phyloP scores from a whole-genome alignment of 2,888 invertebrate species.

The Ditylenchus weischeri region DNA sequence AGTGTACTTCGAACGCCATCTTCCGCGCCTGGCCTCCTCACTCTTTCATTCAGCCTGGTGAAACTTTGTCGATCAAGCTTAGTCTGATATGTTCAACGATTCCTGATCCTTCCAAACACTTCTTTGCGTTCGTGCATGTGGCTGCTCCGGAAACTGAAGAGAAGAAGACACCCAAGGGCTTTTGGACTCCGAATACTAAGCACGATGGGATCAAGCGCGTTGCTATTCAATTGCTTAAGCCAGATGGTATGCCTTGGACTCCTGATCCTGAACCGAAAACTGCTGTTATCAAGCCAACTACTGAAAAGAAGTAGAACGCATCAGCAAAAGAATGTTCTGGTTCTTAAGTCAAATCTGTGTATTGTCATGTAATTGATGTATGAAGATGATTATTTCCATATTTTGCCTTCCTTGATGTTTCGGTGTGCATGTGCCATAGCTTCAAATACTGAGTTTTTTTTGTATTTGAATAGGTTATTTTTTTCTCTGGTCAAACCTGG shows the following conservation, averaged over 20 bases:
- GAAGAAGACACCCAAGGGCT: neutral
- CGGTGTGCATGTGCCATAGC: too few species aligned
- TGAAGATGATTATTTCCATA: too few species aligned
- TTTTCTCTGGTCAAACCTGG: too few species aligned
- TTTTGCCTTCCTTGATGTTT: too few species aligned
- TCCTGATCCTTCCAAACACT: slow-evolving; percentile 26
- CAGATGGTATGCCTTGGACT: slow-evolving; percentile 1
- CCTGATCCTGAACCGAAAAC: neutral
- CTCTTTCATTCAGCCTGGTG: slow-evolving; percentile 29
- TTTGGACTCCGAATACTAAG: slow-evolving; percentile 8
- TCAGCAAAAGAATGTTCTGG: too few species aligned
- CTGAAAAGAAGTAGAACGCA: neutral
- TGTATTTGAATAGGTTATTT: too few species aligned
- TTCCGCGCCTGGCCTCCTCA: slow-evolving; percentile 49
- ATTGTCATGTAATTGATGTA: too few species aligned
- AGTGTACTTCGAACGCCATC: slow-evolving; percentile 46
- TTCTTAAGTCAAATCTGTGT: too few species aligned
- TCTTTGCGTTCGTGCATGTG: slow-evolving; percentile 32
- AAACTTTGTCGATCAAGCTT: slow-evolving; percentile 27
- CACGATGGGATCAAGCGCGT: slow-evolving; percentile 4
- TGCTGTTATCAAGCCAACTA: neutral
- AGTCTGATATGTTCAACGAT: slow-evolving; percentile 23
- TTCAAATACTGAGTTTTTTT: too few species aligned
- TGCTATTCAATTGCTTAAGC: neutral
- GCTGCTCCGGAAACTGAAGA: slow-evolving; percentile 2